phyloP scores from a whole-genome alignment of 2,797 vertebrate genomes.

The Potorous gilbertii region DNA sequence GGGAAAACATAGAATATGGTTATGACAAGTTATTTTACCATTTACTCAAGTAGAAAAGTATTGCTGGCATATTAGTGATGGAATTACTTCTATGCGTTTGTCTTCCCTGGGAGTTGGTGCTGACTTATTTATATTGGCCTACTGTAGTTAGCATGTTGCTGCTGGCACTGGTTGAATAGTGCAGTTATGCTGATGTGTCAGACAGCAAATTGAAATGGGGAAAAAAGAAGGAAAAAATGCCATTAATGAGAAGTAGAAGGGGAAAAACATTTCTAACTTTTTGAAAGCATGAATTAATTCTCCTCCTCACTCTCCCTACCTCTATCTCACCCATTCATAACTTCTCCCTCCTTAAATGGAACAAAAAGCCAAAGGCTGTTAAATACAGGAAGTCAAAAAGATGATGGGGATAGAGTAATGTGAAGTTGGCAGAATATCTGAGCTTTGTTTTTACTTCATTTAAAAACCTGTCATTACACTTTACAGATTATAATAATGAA shows the following conservation, averaged over 20 bases:
- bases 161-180: conserved; percentile 54
- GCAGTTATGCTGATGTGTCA: conserved; percentile 48
- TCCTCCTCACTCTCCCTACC: conserved; percentile 8
- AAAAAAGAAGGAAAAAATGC: conserved; percentile 32
- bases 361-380: conserved; percentile 65
- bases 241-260: conserved; percentile 51
- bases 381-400: conserved; percentile 71
- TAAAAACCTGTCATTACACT: conserved; percentile 73
- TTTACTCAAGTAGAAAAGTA: conserved; percentile 15
- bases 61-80: conserved; percentile 14
- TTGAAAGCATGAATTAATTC: conserved; percentile 46
- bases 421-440: conserved; percentile 71
- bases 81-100: conserved; percentile 46
- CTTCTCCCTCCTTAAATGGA: conserved; percentile 55
- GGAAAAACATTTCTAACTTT: conserved; percentile 46
- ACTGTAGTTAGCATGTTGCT: conserved; percentile 47
- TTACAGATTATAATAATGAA: conserved; percentile 94
- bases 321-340: conserved; percentile 1
- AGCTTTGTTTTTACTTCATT: conserved; percentile 69
- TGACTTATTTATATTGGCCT: conserved; percentile 28
- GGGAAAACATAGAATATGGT: neutral
- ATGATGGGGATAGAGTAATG: conserved; percentile 69
- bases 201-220: conserved; percentile 28
- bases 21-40: conserved; percentile 18
- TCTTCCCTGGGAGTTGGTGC: conserved; percentile 21